Base-by-base conservation (phyloP, 2,888 invertebrate genomes). In the Mycalesis mineus region DNA sequence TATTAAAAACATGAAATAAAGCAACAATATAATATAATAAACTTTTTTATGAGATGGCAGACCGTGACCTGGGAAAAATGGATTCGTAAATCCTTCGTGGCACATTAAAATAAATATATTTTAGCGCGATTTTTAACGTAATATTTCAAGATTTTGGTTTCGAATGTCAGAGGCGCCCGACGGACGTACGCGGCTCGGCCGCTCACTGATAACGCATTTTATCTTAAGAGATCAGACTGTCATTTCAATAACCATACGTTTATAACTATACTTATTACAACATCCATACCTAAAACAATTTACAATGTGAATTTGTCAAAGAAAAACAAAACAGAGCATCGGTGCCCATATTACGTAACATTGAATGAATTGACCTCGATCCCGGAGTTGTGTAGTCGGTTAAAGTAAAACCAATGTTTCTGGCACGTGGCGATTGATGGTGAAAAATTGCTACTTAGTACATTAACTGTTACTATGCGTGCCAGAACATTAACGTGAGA, bases 171-270 rank as follows among this genome's bases (percentile, higher is more conserved):
- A 68, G 61, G 67, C 68, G 74, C 74, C 73, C 77, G 74, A 73
- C 73, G 69, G 70, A 60, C 57, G 60, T 56, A 65, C 58, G 68
- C 70, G 72, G 70, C 69, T 65, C 63, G 66, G 71, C 71, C 75
- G 73, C 72, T 70, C 65, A 64, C 60, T 57, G 65, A 68, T 60
- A 68, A 74, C 78, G 75, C 78, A 76, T 74, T 22, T n/a, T 81
- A 88, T 80, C 82, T 73, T 86, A 88, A 87, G 90, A 90, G 90
- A 90, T 90, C 90, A 89, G 83, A 81, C 83, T 86, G 86, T 83
- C 81, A 80, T 81, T 78, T 80, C 76, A 87, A 84, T 83, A 82
- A 84, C 84, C 80, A 81, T 86, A 84, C 81, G 84, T 86, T 82
- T 80, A 87, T 73, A 85, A 77, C 87, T 88, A 88, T 83, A 70